Evolutionary conservation across 1,140 invertebrate genomes (phyloP).

Genomic region (Drosophila paulistorum): DNA sequence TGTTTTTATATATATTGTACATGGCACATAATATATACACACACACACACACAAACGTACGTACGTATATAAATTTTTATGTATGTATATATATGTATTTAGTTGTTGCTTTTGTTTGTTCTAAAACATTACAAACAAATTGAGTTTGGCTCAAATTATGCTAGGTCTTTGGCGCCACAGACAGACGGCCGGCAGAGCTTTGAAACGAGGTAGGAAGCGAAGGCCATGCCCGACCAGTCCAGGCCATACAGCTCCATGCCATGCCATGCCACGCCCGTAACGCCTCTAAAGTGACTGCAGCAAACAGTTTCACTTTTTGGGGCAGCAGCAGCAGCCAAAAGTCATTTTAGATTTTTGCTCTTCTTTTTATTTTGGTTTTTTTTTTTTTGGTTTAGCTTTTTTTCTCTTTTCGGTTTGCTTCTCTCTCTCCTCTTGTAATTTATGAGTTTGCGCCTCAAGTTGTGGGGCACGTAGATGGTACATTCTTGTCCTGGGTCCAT

Average conservation of each 20-base stretch:
- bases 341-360: constrained; percentile 57
- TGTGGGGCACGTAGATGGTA: constrained; percentile 60
- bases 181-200: constrained; percentile 20
- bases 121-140: constrained; percentile 66
- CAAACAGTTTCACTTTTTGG: constrained; percentile 73
- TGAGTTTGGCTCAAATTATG: constrained; percentile 74
- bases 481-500: constrained; percentile 27
- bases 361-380: background rate
- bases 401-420: background rate
- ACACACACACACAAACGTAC: constrained; percentile 13
- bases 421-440: constrained; percentile 49
- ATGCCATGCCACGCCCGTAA: constrained; percentile 54
- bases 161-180: constrained; percentile 48
- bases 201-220: constrained; percentile 7
- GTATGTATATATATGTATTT: constrained; percentile 24
- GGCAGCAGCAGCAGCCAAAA: constrained; percentile 64
- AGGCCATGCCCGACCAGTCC: background rate
- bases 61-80: constrained; percentile 37
- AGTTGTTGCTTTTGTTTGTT: constrained; percentile 36
- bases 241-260: background rate
- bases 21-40: constrained; percentile 49
- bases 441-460: constrained; percentile 80
- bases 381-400: constrained; percentile 12
- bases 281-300: constrained; percentile 68
- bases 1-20: constrained; percentile 57